A percentile compares a stretch with the other conserved stretches of the same genome.
phyloP scores from a whole-genome alignment of 2,888 invertebrate species.

The Perithous albicinctus region DNA sequence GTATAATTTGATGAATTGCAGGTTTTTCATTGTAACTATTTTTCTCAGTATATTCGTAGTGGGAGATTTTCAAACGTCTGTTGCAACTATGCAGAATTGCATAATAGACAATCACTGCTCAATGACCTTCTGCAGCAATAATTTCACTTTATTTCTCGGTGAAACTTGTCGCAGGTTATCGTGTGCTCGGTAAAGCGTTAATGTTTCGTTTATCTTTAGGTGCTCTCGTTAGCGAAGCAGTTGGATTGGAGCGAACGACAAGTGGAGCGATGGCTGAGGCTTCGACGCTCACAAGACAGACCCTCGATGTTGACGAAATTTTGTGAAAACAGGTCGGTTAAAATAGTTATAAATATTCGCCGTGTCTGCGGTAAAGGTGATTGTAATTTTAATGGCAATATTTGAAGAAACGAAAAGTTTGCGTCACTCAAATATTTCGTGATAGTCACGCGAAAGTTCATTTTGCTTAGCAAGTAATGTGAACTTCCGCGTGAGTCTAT shows the following conservation, averaged over 20 bases:
- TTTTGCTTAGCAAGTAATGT: too few relatives aligned
- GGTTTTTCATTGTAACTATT: neutral
- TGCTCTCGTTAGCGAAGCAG: constrained; percentile 91
- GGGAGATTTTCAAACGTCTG: neutral
- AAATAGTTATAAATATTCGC: constrained; percentile 11
- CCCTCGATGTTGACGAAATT: constrained; percentile 96
- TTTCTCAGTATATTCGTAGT: neutral
- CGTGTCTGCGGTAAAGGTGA: too few relatives aligned
- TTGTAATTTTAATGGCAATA: too few relatives aligned
- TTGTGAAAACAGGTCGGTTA: constrained; percentile 91
- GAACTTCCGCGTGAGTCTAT: too few relatives aligned
- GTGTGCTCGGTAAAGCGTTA: neutral
- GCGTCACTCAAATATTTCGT: too few relatives aligned
- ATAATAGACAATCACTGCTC: constrained; percentile 11
- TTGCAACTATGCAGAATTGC: constrained; percentile 15
- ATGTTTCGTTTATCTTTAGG: constrained; percentile 84
- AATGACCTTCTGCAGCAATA: constrained; percentile 4
- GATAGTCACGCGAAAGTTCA: too few relatives aligned
- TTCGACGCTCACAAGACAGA: constrained; percentile 93
- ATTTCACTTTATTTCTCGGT: constrained; percentile 17
- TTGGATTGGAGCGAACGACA: constrained; percentile 93
- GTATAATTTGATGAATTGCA: constrained; percentile 2
- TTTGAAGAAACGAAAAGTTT: too few relatives aligned
- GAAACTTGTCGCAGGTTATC: neutral
- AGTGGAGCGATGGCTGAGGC: constrained; percentile 96